Base-by-base conservation (phyloP, 23 tunicate species). In the Styela plicata region DNA sequence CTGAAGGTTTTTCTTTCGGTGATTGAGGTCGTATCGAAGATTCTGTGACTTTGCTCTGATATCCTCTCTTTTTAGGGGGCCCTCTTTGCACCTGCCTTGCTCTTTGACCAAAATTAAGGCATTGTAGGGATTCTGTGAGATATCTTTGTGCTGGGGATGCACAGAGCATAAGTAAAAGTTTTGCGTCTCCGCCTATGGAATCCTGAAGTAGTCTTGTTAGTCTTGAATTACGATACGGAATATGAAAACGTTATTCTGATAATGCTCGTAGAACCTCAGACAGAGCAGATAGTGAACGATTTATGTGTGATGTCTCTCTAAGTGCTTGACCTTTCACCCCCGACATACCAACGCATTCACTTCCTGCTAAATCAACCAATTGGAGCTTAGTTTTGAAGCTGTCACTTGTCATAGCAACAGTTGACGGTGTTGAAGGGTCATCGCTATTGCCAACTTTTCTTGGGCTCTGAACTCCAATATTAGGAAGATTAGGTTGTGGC, bases 311-410 rank as follows among this genome's bases (percentile, higher is more conserved):
- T 5, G 87, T 68, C 64, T 88, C 92, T 24, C 92, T 78, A 1
- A 88, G 77, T 33, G 92, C 92, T 1, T 83, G 19, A 44, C 92
- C 92, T 17, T 79, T 88, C 36, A 83, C 92, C n/a, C 92, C 92
- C 7, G 92, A 88, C 80, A 88, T 68, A 1, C 92, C 92, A 0
- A 88, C 92, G 78, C 92, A 88, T 83, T 88, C 92, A 62, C 92
- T 88, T 0, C 92, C 92, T 10, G 92, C 92, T 7, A 88, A 36
- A 69, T 88, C 92, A 2, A 88, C 92, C 67, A 88, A 69, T 62
- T 88, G 86, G 0, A 88, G 70, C 37, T 88, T 88, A 2, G 92
- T 88, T 78, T 88, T 88, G 73, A 57, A 88, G 35, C 88, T 61
- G 32, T 34, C 73, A 33, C 52, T 21, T 22, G 78, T 24, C 33